A percentile compares a stretch with the other conserved stretches of the same genome.
These are phyloP conservation scores for Pangasius macronema DNA, from an alignment of 2,797 vertebrate species.

Conservation along the genomic window DNA sequence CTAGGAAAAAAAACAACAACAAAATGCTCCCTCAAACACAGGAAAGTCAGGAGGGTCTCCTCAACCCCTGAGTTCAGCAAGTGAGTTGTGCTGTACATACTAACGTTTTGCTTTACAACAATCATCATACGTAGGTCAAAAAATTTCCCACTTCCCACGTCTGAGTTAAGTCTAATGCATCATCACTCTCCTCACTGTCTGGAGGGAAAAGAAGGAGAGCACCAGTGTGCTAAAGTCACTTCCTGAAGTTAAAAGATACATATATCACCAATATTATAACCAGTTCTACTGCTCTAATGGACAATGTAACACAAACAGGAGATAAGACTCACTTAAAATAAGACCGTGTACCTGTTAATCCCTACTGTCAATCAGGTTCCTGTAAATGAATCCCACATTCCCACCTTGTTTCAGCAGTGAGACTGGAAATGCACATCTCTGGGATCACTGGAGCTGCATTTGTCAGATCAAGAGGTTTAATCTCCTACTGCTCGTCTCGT, in stretches of 20 bases:
- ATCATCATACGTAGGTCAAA: background rate
- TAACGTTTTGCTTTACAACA: background rate
- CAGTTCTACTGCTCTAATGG: background rate
- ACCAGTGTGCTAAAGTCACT: background rate
- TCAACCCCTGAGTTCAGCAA: no score
- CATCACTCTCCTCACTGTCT: background rate
- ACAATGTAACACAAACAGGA: background rate
- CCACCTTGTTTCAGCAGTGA: background rate
- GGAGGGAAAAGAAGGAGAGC: constrained; percentile 42
- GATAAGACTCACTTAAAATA: background rate
- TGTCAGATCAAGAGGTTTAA: constrained; percentile 31
- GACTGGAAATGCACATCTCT: background rate
- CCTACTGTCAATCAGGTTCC: background rate
- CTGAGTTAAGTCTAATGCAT: background rate
- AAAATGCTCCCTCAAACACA: background rate
- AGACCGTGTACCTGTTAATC: background rate
- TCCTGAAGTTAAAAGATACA: background rate
- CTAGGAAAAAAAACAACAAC: background rate
- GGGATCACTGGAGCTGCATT: constrained; percentile 11
- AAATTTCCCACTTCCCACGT: background rate
- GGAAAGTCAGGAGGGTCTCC: background rate
- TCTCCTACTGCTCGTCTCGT: constrained; percentile 18
- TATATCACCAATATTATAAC: background rate
- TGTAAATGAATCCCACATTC: background rate
- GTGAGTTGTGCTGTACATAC: background rate